Percentiles rank a stretch among this genome's conserved stretches.
Evolutionary conservation across 1,140 invertebrate genomes (phyloP).

Genomic region (Panulirus ornatus): DNA sequence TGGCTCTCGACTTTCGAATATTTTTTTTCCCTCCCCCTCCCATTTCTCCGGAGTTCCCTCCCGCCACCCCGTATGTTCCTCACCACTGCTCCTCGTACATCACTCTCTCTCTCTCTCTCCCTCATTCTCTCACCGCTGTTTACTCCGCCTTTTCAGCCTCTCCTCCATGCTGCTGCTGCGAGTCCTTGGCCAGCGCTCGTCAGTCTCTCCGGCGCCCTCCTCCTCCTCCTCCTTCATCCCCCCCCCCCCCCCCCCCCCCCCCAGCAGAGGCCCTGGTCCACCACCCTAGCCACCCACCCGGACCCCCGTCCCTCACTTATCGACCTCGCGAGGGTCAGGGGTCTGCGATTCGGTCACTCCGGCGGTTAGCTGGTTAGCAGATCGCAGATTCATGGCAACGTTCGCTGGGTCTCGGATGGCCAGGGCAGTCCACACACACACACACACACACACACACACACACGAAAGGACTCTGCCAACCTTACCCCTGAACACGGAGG

Average conservation of each 20-base stretch:
- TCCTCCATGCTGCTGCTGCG: not conserved
- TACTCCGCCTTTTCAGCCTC: not conserved
- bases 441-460: too few species aligned
- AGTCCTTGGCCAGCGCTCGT: not conserved
- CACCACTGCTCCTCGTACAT: not conserved
- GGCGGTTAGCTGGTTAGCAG: not conserved
- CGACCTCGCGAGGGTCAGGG: not conserved
- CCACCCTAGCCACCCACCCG: slow-evolving; percentile 10
- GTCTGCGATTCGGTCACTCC: not conserved
- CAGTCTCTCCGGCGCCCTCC: not conserved
- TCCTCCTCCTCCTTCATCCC: not conserved
- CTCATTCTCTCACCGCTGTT: not conserved
- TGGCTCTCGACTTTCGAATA: not conserved
- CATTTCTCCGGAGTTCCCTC: not conserved
- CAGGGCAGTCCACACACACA: too few species aligned
- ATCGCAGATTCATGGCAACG: not conserved
- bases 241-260: not conserved
- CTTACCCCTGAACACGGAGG: too few species aligned
- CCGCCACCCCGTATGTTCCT: not conserved
- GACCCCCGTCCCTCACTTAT: not conserved
- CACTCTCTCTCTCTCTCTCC: not conserved
- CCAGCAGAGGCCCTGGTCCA: too few species aligned
- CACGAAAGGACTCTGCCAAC: too few species aligned
- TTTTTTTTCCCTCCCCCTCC: slow-evolving; percentile 4
- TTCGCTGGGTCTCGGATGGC: too few species aligned